phyloP scores from a whole-genome alignment of 2,113 vertebrate species.

The Pterocles gutturalis region DNA sequence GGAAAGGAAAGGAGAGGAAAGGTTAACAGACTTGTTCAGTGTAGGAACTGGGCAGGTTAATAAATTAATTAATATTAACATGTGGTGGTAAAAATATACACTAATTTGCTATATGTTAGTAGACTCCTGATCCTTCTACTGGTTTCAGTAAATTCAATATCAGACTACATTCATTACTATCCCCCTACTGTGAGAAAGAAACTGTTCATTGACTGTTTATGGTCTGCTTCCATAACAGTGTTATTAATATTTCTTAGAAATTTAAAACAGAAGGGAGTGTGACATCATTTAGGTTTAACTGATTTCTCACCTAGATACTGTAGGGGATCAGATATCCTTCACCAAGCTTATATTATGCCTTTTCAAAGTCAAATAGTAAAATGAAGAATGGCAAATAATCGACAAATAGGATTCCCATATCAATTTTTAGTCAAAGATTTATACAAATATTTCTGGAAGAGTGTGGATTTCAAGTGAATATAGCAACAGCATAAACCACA shows the following conservation, averaged over 20 bases:
- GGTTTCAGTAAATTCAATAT: neutral
- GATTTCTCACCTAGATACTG: neutral
- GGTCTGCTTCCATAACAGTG: neutral
- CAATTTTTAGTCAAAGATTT: neutral
- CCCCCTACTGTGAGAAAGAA: neutral
- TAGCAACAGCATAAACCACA: neutral
- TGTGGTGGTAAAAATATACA: neutral
- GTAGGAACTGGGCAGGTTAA: neutral
- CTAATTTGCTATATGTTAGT: neutral
- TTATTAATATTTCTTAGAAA: neutral
- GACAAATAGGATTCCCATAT: neutral
- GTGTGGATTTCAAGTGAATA: neutral
- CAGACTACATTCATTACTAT: neutral
- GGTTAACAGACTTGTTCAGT: neutral
- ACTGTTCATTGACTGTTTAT: neutral
- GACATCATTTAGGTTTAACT: neutral
- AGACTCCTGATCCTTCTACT: neutral
- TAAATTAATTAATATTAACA: neutral
- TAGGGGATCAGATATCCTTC: neutral
- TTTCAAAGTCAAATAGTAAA: neutral
- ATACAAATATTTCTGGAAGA: neutral
- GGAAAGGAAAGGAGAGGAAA: neutral
- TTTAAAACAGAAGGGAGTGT: neutral
- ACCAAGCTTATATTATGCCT: neutral
- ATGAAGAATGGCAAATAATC: neutral